Conservation (phyloP, 2,113 vertebrate genomes). For the Pollimyrus isidori region DNA sequence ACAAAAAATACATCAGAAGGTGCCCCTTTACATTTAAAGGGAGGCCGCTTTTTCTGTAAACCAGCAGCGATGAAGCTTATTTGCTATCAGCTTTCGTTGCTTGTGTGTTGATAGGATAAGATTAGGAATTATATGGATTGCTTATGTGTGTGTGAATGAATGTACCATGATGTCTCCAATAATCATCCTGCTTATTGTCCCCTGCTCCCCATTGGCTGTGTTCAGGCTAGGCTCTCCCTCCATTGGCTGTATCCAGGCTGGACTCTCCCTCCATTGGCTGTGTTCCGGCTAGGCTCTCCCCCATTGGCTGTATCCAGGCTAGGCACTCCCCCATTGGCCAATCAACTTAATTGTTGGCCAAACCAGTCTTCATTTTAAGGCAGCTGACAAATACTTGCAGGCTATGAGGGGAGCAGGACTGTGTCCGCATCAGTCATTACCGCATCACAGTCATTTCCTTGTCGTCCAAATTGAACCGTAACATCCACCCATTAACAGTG, state of each 20-base stretch:
- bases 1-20: neutral
- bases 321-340: conserved; percentile 61
- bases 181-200: neutral
- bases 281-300: conserved; percentile 29
- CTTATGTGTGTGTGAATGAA: conserved; percentile 41
- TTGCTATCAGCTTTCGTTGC: neutral
- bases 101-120: neutral
- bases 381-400: conserved; percentile 55
- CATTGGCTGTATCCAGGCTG: conserved; percentile 28
- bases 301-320: neutral
- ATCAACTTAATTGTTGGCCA: conserved; percentile 63
- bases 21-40: neutral
- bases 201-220: neutral
- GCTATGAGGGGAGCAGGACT: conserved; percentile 54
- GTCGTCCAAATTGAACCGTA: neutral
- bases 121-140: neutral
- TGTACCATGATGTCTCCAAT: conserved; percentile 21
- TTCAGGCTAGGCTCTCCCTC: conserved; percentile 29
- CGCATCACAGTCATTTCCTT: neutral
- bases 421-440: neutral
- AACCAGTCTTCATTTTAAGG: conserved; percentile 51
- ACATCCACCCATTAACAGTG: conserved; percentile 15
- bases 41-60: neutral
- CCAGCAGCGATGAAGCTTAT: neutral
- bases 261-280: neutral